Base-by-base conservation (phyloP, 1,140 invertebrate genomes). In the Pygmarrhopalites habei region DNA sequence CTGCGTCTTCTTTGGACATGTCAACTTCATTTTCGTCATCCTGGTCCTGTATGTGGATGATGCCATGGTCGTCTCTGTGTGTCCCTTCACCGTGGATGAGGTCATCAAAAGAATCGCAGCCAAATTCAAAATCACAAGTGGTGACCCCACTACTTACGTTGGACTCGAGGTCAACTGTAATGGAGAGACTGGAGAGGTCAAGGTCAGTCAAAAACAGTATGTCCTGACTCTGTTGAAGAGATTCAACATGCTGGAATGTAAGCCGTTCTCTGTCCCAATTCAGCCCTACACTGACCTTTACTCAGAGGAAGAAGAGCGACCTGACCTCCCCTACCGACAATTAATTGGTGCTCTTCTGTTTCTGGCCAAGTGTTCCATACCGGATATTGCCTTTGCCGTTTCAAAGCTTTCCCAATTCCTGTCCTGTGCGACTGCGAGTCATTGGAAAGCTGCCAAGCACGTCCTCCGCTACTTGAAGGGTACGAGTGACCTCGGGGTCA, bases 51-150 rank as follows among this genome's bases (percentile, higher is more conserved):
- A 29, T 29, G 52, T 56, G 26, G 52, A 30, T 7, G 15, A 25
- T 72, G 75, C 74, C 19, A 30, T 76, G 21, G 52, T 74, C 32
- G 57, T 60, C 0, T 67, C 61, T 1, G 68, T 44, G 23, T 28
- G 63, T 28, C 41, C 28, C 21, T 47, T 53, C 28, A 68, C 65
- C 46, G 67, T 75, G 47, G 58, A 66, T 15, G 12, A 62, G 26
- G 53, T 68, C 23, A 62, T 66, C 28, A 15, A 1, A n/a, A 28
- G 43, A 1, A 67, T 77, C 1, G 52, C 47, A 46, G 35, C 60
- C 17, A 29, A 69, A 46, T 72, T 73, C 41, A 43, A 73, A 62
- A 71, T 74, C n/a, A 69, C 7, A 23, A 23, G 14, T 14, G 14
- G 14, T 7, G 15, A 7, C 10, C 47, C 47, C 7, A 7, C 23